Conservation (phyloP, 1,140 invertebrate species). For the Ectropis grisescens region DNA sequence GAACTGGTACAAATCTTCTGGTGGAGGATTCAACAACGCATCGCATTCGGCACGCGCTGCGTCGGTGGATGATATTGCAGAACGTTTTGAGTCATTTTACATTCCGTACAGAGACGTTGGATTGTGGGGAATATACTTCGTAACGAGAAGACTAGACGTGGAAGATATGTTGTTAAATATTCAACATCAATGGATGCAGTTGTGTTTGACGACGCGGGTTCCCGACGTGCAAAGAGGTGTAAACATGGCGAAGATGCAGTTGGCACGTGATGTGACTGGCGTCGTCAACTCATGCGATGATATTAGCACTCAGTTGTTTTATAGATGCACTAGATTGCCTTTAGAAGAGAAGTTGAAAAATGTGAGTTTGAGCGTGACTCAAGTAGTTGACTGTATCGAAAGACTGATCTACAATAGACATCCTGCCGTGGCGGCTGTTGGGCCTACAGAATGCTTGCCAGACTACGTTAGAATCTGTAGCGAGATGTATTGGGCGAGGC, state of each 20-base stretch:
- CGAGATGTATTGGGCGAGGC: constrained; percentile 75
- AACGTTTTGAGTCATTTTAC: constrained; percentile 61
- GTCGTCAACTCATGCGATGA: constrained; percentile 85
- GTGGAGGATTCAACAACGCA: constrained; percentile 33
- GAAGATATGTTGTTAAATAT: constrained; percentile 43
- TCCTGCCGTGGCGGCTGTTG: constrained; percentile 79
- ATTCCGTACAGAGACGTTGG: constrained; percentile 48
- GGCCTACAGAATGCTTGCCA: constrained; percentile 76
- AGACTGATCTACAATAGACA: constrained; percentile 81
- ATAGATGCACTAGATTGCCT: constrained; percentile 77
- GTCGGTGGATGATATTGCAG: constrained; percentile 28
- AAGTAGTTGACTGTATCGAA: constrained; percentile 70
- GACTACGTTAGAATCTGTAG: constrained; percentile 78
- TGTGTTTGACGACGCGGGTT: constrained; percentile 30
- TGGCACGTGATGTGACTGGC: constrained; percentile 80
- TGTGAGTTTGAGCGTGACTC: constrained; percentile 74
- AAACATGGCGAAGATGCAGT: constrained; percentile 33
- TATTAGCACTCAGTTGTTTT: constrained; percentile 84
- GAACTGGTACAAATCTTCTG: constrained; percentile 36
- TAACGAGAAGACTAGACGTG: constrained; percentile 26
- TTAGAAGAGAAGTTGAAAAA: constrained; percentile 76
- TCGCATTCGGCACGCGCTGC: constrained; percentile 35
- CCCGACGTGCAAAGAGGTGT: constrained; percentile 42
- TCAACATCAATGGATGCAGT: constrained; percentile 48
- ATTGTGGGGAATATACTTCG: constrained; percentile 63